Base-by-base conservation (phyloP, 2,888 invertebrate genomes). In the Conchocele bisecta region DNA sequence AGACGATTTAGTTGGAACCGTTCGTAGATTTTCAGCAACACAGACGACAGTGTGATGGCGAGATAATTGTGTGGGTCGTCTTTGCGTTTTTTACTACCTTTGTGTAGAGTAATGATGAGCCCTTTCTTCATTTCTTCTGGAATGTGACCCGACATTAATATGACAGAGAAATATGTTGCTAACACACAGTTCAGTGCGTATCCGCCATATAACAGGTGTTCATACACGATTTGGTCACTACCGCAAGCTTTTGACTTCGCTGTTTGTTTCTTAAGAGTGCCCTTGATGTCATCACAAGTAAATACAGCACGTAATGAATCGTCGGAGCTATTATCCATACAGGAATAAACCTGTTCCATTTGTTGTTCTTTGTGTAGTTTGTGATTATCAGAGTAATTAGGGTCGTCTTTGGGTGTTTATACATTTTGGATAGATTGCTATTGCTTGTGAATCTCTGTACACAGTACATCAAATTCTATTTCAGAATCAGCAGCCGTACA, bases 11-110 rank as follows among this genome's bases (percentile, higher is more conserved):
- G 13, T 1, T 58, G 9, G n/a, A 66, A 22, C n/a, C 41, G 28
- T 51, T 66, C 66, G 29, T 33, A 39, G 6, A 66, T 13, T 33
- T 66, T 66, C 7, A 51, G 29, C 20, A 66, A 24, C n/a, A 37
- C 20, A 1, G 66, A 53, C 15, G 56, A 54, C 4, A 67, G 54
- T 9, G 60, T 60, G 17, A 60, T 67, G 4, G 60, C 54, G 2
- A 59, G 31, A 35, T 67, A 60, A 20, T 42, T 67, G 39, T 60
- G 50, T 1, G 67, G 51, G n/a, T 48, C 29, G 31, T 67, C 26
- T 22, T 67, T 67, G 15, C 37, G 28, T 54, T 60, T 67, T 0
- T 48, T 17, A 7, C 60, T 48, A 13, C 60, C 67, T 51, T 67
- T 59, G 11, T 46, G 26, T 2, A 67, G 11, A 1, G 60, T 59